A percentile compares a stretch with the other conserved stretches of the same genome.
These are phyloP conservation scores for Ormyrus pomaceus DNA, from an alignment of 2,888 invertebrate genomes.

Conservation along the genomic window DNA sequence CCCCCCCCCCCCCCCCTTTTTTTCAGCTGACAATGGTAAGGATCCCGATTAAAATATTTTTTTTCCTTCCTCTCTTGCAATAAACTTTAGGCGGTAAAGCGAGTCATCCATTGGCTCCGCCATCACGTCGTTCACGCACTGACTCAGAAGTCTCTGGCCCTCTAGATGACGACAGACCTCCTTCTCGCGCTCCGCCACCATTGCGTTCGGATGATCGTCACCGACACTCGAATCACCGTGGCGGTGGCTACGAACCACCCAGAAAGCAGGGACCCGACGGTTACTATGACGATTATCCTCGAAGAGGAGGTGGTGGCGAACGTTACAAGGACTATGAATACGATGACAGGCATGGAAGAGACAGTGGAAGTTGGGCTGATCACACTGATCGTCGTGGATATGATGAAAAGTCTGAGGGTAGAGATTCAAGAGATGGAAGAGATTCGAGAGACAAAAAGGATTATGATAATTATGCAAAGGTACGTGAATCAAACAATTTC, in stretches of 20 bases:
- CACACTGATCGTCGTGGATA: constrained; percentile 67
- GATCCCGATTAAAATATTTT: not conserved
- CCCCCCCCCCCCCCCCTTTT: too few relatives aligned
- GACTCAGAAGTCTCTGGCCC: constrained; percentile 70
- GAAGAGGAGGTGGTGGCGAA: constrained; percentile 35
- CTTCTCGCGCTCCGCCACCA: constrained; percentile 65
- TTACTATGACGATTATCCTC: constrained; percentile 65
- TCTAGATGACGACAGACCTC: constrained; percentile 70
- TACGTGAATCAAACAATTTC: constrained; percentile 44
- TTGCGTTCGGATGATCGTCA: constrained; percentile 69
- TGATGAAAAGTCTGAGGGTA: constrained; percentile 68
- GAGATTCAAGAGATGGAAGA: constrained; percentile 60
- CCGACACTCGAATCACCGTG: constrained; percentile 65
- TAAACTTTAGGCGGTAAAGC: constrained; percentile 33
- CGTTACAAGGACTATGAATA: constrained; percentile 71
- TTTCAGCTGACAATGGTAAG: too few relatives aligned
- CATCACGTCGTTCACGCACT: constrained; percentile 69
- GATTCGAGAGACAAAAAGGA: constrained; percentile 70
- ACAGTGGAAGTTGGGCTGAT: constrained; percentile 59
- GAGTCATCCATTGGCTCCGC: constrained; percentile 50
- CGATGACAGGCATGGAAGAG: constrained; percentile 68
- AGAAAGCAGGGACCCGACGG: constrained; percentile 59
- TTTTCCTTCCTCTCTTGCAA: not conserved
- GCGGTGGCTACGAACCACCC: constrained; percentile 10
- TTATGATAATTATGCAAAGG: constrained; percentile 74